Percentiles rank a stretch among this genome's conserved stretches.
These are phyloP conservation scores for Dendropsophus ebraccatus DNA, from an alignment of 2,113 vertebrate species.

Conservation along the genomic window DNA sequence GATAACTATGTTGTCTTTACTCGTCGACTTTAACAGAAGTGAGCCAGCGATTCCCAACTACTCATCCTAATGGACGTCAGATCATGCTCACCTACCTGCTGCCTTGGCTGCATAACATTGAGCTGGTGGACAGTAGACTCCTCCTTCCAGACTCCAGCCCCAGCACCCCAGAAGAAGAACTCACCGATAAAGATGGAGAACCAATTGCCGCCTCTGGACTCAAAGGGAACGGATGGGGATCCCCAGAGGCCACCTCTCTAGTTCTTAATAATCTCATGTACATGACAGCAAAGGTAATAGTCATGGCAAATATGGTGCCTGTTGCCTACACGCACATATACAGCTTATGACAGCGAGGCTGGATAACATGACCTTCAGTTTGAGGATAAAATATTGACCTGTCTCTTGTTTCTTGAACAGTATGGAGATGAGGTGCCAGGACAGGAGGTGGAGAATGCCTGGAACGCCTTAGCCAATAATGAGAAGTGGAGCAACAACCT, in stretches of 20 bases:
- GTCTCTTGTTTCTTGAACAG: conserved; percentile 70
- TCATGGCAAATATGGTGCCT: background rate
- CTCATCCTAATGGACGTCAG: conserved; percentile 94
- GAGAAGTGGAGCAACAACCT: conserved; percentile 98
- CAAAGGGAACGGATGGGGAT: conserved; percentile 96
- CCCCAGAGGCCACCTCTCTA: conserved; percentile 91
- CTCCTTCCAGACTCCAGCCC: conserved; percentile 91
- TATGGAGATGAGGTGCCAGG: conserved; percentile 96
- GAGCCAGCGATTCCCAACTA: conserved; percentile 94
- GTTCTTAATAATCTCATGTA: conserved; percentile 99
- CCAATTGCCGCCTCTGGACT: conserved; percentile 75
- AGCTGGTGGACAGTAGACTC: conserved; percentile 93
- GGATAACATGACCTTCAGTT: background rate
- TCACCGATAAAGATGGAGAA: conserved; percentile 78
- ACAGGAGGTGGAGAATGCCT: conserved; percentile 95
- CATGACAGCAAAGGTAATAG: conserved; percentile 97
- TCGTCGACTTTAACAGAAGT: conserved; percentile 78
- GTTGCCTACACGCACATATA: background rate
- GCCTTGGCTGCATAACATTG: conserved; percentile 96
- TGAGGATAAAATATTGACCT: background rate
- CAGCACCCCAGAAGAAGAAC: conserved; percentile 90
- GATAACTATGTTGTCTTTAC: background rate
- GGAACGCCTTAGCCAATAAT: conserved; percentile 95
- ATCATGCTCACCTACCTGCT: conserved; percentile 97
- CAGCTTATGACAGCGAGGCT: background rate